Percentiles rank a stretch among this genome's conserved stretches.
phyloP scores from a whole-genome alignment of 2,113 vertebrate genomes.

The Ailuropoda melanoleuca region DNA sequence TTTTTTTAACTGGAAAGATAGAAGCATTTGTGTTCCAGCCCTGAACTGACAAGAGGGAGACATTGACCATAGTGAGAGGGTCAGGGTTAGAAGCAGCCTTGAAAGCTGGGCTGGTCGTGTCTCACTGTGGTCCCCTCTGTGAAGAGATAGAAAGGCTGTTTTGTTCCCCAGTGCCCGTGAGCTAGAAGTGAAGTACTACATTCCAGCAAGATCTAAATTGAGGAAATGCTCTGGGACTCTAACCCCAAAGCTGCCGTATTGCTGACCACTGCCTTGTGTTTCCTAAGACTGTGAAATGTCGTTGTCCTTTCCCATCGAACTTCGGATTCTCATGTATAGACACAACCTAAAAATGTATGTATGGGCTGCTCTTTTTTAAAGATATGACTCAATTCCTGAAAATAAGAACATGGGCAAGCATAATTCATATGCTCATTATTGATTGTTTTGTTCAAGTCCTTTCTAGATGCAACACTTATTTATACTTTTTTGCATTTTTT shows the following conservation, averaged over 20 bases:
- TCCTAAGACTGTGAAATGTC: background rate
- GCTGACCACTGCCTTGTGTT: background rate
- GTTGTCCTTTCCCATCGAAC: background rate
- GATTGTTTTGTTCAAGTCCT: background rate
- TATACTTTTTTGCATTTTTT: background rate
- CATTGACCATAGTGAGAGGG: background rate
- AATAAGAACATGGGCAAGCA: conserved; percentile 4
- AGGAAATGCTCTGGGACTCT: background rate
- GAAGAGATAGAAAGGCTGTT: background rate
- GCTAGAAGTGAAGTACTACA: background rate
- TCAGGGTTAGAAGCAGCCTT: background rate
- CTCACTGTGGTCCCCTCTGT: background rate
- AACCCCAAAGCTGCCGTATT: background rate
- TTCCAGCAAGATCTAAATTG: background rate
- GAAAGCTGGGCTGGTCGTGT: accelerated
- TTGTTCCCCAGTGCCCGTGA: background rate
- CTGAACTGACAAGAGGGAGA: background rate
- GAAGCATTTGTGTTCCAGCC: background rate
- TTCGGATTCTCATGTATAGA: background rate
- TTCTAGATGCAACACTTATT: background rate
- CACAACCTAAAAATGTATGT: background rate
- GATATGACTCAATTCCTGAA: conserved; percentile 51
- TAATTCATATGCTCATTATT: background rate
- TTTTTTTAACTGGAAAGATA: background rate
- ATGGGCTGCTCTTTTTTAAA: background rate